Base-by-base conservation (phyloP, 2,888 invertebrate species). In the Ecdyonurus torrentis region DNA sequence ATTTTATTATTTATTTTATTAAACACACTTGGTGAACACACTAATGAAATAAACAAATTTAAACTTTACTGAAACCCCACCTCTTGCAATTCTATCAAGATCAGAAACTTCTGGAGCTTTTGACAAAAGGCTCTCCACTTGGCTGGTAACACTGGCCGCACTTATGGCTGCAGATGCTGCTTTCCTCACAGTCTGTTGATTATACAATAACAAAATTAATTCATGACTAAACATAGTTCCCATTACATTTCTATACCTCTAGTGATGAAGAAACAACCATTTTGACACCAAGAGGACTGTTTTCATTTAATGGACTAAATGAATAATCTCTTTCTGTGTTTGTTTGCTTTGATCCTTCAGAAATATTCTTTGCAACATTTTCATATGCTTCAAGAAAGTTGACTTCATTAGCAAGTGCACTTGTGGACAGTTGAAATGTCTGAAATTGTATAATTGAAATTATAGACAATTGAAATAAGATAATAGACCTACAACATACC, bases 371-470 rank as follows among this genome's bases (percentile, higher is more conserved):
- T 50, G 61, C 10, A 24, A 50, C 70, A 59, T 70, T 70, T 62
- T 74, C 78, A 60, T 87, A 76, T 66, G 83, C 82, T 72, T 86
- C 83, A 23, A 84, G 83, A 71, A 85, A 87, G 64, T 79, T 78
- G n/a, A 87, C 80, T 73, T 87, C 85, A 0, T 79, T 79, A 61
- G 83, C 82, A 24, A 87, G 75, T 69, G 79, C 78, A 5, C 81
- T 82, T 66, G 84, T 81, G 63, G 83, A 79, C 69, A 87, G 72
- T 69, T 83, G 80, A 68, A 84, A 87, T 73, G 84, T 84, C 89
- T 89, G 78, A 65, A 79, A n/a, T n/a, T n/a, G n/a, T n/a, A n/a
- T n/a, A n/a, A n/a, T n/a, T n/a, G n/a, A n/a, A n/a, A n/a, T n/a
- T n/a, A n/a, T n/a, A n/a, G n/a, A n/a, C n/a, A n/a, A n/a, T n/a